Base-by-base conservation (phyloP, 2,113 vertebrate species). In the Theropithecus gelada region DNA sequence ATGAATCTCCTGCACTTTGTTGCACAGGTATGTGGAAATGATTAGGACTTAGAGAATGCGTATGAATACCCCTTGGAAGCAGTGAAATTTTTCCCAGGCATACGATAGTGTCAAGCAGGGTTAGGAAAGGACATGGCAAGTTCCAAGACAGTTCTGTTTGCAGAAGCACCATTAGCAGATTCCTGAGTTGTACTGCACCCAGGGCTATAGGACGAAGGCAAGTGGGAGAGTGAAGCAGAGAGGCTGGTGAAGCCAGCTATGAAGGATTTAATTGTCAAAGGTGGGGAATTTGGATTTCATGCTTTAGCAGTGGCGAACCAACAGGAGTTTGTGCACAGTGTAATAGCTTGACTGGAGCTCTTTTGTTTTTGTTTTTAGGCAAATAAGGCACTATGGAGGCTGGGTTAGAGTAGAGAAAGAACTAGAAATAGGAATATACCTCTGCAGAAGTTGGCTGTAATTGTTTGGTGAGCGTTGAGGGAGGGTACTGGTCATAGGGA, bases 1-100 rank as follows among this genome's bases (percentile, higher is more conserved):
- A 99, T 99, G 99, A 99, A 99, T 97, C 99, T 99, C 97, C 99
- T 99, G 96, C 99, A 99, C 98, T 99, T 99, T 98, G 99, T 99
- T 13, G 99, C 99, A 89, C 99, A 99, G 99, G 99, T 99, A 97
- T 91, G 99, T 98, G 97, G 97, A 94, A 91, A 32, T 3, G 94
- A 64, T 92, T 96, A 32, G 25, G 79, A 8, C 10, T 35, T 35
- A 25, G 61, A 66, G 72, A 52, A 23, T 14, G 9, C 2, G 1
- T 5, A 4, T 6, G 68, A 35, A 8, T 17, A 3, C 59, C 30
- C n/a, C 7, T 0, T 13, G 45, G 73, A 72, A 43, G 61, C 7
- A 0, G 50, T 1, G 72, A 16, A 22, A 35, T 11, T 59, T 73
- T 78, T 13, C 72, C 35, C 20, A 25, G n/a, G 25, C 4, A 0